Evolutionary conservation across 2,888 invertebrate species (phyloP).

Genomic region (Creontiades dilutus): DNA sequence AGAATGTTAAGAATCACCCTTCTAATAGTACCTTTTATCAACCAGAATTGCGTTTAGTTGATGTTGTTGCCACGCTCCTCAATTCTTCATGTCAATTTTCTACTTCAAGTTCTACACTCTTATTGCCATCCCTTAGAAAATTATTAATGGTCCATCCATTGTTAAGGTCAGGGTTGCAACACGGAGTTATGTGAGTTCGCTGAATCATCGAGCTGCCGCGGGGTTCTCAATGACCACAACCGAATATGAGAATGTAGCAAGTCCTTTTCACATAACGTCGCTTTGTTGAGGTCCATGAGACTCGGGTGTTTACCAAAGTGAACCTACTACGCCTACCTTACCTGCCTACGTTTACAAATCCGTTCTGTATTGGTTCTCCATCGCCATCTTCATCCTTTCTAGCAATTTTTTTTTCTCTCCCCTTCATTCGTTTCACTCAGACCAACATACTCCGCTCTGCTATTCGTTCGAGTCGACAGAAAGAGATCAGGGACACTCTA

Average conservation of each 20-base stretch:
- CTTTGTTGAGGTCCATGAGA: slow-evolving; percentile 23
- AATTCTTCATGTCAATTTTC: no score
- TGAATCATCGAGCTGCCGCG: slow-evolving; percentile 30
- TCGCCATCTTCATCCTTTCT: slow-evolving; percentile 25
- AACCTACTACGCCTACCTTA: not conserved
- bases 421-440: slow-evolving; percentile 25
- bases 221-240: slow-evolving; percentile 30
- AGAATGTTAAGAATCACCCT: no score
- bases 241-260: slow-evolving; percentile 48
- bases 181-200: slow-evolving; percentile 50
- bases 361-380: slow-evolving; percentile 27
- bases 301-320: slow-evolving; percentile 20
- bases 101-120: no score
- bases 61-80: no score
- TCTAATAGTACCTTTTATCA: no score
- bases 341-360: slow-evolving; percentile 33
- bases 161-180: slow-evolving; percentile 62
- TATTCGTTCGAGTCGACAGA: not conserved
- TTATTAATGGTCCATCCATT: not conserved
- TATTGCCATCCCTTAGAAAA: not conserved
- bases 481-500: not conserved
- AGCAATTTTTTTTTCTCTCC: slow-evolving; percentile 5
- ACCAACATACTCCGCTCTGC: not conserved
- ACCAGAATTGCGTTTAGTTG: no score
- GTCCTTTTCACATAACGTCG: slow-evolving; percentile 35